Conservation (phyloP, 1,140 invertebrate species). For the Cotesia glomerata region DNA sequence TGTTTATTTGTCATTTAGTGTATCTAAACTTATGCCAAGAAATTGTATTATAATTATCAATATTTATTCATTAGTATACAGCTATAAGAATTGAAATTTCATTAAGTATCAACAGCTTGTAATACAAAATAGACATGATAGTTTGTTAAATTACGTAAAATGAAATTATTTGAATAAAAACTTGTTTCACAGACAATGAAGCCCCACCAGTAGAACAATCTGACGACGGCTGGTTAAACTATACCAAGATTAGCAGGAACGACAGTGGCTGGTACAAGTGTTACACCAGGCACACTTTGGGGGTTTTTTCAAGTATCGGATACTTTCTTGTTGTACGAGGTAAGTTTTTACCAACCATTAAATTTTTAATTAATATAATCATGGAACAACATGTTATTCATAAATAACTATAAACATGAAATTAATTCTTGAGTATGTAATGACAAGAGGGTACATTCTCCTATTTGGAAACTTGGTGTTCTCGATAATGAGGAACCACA, state of each 20-base stretch:
- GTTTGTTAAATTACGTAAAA: not conserved
- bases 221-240: conserved; percentile 81
- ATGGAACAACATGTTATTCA: too few relatives aligned
- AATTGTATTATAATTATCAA: too few relatives aligned
- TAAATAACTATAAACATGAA: not conserved
- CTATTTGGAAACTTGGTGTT: not conserved
- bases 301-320: conserved; percentile 85
- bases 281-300: conserved; percentile 79
- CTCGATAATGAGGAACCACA: conserved; percentile 57
- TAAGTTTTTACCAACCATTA: conserved; percentile 64
- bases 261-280: conserved; percentile 92
- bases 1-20: too few relatives aligned
- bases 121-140: too few relatives aligned
- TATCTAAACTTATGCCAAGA: too few relatives aligned
- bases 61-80: too few relatives aligned
- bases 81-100: too few relatives aligned
- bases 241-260: conserved; percentile 74
- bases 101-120: too few relatives aligned
- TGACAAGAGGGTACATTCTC: not conserved
- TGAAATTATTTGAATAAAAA: not conserved
- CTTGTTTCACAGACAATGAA: conserved; percentile 65
- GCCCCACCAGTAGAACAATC: conserved; percentile 70
- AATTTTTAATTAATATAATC: too few relatives aligned
- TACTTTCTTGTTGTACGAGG: conserved; percentile 87
- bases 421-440: not conserved